A percentile compares a stretch with the other conserved stretches of the same genome.
These are phyloP conservation scores for Sipha maydis DNA, from an alignment of 2,888 invertebrate genomes.

Conservation along the genomic window DNA sequence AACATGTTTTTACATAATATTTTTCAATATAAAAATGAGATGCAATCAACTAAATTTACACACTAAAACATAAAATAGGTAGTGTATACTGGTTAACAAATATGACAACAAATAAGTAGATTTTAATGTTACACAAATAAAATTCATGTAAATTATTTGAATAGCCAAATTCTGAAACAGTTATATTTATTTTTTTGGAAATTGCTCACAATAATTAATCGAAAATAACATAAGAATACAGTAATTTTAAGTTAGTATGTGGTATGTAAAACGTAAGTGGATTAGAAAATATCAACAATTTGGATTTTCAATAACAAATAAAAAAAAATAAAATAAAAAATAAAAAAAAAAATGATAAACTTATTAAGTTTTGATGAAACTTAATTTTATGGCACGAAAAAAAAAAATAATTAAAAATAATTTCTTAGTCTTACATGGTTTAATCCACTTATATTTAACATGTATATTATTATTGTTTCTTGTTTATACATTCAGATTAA, in stretches of 20 bases:
- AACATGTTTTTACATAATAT: slow-evolving; percentile 17
- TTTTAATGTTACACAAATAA: slow-evolving; percentile 27
- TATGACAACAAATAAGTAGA: slow-evolving; percentile 31
- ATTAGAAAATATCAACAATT: background rate
- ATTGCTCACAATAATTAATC: background rate
- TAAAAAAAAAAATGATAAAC: background rate
- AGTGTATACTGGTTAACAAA: slow-evolving; percentile 38
- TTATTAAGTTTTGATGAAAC: background rate
- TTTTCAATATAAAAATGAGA: slow-evolving; percentile 19
- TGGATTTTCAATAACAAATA: background rate
- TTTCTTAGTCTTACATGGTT: background rate
- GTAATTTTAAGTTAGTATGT: background rate
- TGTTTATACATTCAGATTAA: slow-evolving; percentile 7
- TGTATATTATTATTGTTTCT: slow-evolving; percentile 16
- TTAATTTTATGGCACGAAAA: slow-evolving; percentile 38
- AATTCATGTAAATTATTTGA: slow-evolving; percentile 6
- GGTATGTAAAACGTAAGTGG: background rate
- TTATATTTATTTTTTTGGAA: background rate
- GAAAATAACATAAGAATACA: slow-evolving; percentile 1
- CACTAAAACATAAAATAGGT: slow-evolving; percentile 42
- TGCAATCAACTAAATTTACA: slow-evolving; percentile 40
- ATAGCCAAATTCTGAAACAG: background rate
- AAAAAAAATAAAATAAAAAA: too few species aligned
- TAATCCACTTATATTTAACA: slow-evolving; percentile 23
- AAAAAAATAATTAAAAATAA: background rate